Conservation (phyloP, 2,888 invertebrate genomes). For the Leptopterna dolabrata region DNA sequence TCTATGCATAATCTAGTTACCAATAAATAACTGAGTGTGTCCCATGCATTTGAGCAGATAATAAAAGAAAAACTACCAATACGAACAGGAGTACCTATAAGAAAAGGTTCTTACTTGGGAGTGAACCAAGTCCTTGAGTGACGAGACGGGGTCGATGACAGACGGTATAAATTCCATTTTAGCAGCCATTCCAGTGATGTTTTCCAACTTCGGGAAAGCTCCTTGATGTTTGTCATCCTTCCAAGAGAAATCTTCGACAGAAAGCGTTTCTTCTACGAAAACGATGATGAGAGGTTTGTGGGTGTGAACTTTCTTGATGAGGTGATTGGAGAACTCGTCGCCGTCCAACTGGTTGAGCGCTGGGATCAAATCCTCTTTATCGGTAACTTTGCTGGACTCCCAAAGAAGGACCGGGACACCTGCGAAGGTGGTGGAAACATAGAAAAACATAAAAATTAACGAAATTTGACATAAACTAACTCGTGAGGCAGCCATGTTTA, state of each 20-base stretch:
- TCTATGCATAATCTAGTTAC: background rate
- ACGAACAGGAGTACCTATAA: too few relatives aligned
- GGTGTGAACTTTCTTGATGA: constrained; percentile 67
- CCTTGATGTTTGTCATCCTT: constrained; percentile 68
- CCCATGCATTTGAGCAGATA: too few relatives aligned
- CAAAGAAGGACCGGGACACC: constrained; percentile 61
- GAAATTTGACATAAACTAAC: constrained; percentile 17
- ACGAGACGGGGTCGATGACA: constrained; percentile 59
- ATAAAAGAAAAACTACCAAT: background rate
- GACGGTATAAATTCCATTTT: constrained; percentile 60
- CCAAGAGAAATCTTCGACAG: constrained; percentile 72
- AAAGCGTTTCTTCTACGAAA: constrained; percentile 71
- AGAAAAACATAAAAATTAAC: background rate
- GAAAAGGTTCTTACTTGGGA: constrained; percentile 60
- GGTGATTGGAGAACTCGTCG: constrained; percentile 60
- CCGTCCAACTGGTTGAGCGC: constrained; percentile 60
- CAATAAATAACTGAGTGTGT: background rate
- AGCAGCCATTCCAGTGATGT: constrained; percentile 60
- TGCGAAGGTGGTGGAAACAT: background rate
- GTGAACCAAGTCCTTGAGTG: constrained; percentile 59
- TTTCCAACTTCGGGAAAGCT: constrained; percentile 60
- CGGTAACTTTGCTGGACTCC: constrained; percentile 60
- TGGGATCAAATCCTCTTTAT: constrained; percentile 58
- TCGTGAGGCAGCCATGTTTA: constrained; percentile 12
- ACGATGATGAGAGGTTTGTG: constrained; percentile 68